Evolutionary conservation across 2,113 vertebrate species (phyloP).

Genomic region (Megaceryle maxima): DNA sequence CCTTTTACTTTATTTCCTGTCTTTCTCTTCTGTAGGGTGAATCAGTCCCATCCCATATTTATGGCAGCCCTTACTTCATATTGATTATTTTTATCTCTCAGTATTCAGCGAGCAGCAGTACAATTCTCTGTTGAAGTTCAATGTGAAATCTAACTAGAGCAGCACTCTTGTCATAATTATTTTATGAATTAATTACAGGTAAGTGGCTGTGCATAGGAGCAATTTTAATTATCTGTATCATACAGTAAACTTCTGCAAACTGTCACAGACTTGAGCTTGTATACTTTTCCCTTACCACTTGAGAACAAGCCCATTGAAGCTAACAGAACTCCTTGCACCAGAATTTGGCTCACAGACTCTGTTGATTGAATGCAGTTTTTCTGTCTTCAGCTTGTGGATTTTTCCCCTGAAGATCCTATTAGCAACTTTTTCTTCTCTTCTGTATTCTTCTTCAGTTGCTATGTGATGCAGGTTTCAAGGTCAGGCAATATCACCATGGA

Average conservation of each 20-base stretch:
- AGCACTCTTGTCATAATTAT: conserved; percentile 20
- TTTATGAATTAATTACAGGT: conserved; percentile 57
- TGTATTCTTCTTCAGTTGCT: not conserved
- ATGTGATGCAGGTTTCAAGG: not conserved
- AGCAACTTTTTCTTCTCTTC: not conserved
- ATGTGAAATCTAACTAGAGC: conserved; percentile 1
- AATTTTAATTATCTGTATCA: not conserved
- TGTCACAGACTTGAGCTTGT: not conserved
- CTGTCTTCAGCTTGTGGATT: not conserved
- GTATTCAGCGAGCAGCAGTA: not conserved
- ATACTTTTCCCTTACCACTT: not conserved
- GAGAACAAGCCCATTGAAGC: not conserved
- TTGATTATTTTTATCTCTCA: conserved; percentile 45
- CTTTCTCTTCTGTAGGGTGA: not conserved
- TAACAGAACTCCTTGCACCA: not conserved
- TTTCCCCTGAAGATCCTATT: not conserved
- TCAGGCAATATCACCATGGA: not conserved
- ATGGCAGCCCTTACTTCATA: conserved; percentile 26
- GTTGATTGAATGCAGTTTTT: not conserved
- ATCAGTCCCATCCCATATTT: conserved; percentile 28
- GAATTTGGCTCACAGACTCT: not conserved
- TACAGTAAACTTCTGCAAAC: not conserved
- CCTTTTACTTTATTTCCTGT: not conserved
- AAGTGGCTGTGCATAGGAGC: not conserved
- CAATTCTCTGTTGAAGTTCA: not conserved